Conservation (phyloP, 2,888 invertebrate genomes). For the Tinea trinotella region DNA sequence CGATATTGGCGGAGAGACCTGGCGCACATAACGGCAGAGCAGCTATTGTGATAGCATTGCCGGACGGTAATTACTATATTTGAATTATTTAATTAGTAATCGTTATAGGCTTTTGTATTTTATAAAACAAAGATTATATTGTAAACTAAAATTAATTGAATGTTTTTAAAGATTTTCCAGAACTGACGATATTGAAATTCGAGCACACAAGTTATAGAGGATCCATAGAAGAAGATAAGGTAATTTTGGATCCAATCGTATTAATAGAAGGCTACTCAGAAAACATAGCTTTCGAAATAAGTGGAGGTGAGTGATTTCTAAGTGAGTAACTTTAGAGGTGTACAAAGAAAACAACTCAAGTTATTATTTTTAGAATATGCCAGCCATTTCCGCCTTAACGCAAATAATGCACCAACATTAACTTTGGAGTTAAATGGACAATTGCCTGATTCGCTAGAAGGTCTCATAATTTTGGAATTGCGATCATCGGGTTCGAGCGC, state of each 20-base stretch:
- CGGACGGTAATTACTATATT: conserved; percentile 23
- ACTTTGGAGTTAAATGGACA: neutral
- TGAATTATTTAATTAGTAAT: neutral
- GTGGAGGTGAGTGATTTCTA: conserved; percentile 17
- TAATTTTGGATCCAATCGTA: conserved; percentile 33
- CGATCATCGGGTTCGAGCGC: neutral
- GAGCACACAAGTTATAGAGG: conserved; percentile 39
- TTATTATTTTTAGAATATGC: neutral
- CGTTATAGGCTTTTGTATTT: too few species aligned
- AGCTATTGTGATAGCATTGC: conserved; percentile 28
- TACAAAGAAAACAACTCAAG: too few species aligned
- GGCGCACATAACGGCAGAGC: conserved; percentile 24
- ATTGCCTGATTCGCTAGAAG: neutral
- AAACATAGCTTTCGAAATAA: conserved; percentile 31
- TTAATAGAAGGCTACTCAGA: conserved; percentile 35
- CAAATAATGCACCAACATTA: neutral
- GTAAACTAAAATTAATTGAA: neutral
- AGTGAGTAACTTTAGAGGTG: neutral
- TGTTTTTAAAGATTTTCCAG: conserved; percentile 40
- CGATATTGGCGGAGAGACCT: conserved; percentile 26
- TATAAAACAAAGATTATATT: neutral
- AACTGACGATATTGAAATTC: conserved; percentile 37
- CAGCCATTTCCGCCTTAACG: neutral
- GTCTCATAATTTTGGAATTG: conserved; percentile 9
- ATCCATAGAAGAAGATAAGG: conserved; percentile 28